A percentile compares a stretch with the other conserved stretches of the same genome.
phyloP scores from a whole-genome alignment of 2,888 invertebrate species.

The Altica lythri region DNA sequence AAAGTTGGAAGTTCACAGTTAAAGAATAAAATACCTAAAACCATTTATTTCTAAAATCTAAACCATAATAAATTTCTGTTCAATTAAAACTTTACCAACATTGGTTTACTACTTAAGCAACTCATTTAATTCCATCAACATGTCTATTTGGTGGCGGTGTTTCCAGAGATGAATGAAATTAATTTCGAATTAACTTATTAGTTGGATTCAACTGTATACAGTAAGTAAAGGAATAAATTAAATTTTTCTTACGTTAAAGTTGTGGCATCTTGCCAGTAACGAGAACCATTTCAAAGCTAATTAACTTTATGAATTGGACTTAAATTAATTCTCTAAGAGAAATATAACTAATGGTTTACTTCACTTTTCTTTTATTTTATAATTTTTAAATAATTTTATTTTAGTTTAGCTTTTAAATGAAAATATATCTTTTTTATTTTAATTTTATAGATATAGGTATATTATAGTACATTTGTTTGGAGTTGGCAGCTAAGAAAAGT shows the following conservation, averaged over 20 bases:
- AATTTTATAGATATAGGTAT: no score
- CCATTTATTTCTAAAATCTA: background rate
- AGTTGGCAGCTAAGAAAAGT: no score
- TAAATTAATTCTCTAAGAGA: slow-evolving; percentile 20
- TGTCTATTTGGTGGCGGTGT: slow-evolving; percentile 22
- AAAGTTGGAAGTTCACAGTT: no score
- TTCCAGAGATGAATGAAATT: slow-evolving; percentile 27
- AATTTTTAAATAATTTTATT: no score
- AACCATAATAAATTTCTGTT: background rate
- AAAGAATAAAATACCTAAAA: no score
- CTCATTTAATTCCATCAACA: slow-evolving; percentile 17
- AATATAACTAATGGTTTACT: no score
- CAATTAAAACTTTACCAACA: slow-evolving; percentile 1
- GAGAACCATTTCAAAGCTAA: slow-evolving; percentile 17
- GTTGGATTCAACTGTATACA: slow-evolving; percentile 18
- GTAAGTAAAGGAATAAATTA: slow-evolving; percentile 21
- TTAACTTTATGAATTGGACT: slow-evolving; percentile 20
- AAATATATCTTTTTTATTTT: no score
- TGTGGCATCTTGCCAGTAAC: slow-evolving; percentile 10
- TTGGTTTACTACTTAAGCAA: no score
- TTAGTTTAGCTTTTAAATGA: no score
- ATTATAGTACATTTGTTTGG: no score
- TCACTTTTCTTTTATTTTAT: no score
- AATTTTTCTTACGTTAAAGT: slow-evolving; percentile 14
- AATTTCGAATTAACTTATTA: slow-evolving; percentile 29